phyloP scores from a whole-genome alignment of 2,113 vertebrate genomes.

The Electrona antarctica region DNA sequence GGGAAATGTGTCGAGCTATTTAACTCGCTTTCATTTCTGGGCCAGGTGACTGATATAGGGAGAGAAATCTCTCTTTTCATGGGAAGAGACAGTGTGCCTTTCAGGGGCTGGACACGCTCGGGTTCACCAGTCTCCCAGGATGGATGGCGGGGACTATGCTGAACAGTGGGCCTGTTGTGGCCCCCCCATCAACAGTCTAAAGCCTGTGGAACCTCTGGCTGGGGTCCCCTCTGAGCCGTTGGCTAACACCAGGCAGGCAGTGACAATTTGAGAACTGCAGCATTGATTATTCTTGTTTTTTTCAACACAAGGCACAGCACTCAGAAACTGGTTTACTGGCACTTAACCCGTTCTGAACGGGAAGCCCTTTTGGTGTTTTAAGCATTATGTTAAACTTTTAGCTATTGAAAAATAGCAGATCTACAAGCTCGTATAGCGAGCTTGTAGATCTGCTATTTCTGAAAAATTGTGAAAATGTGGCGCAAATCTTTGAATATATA shows the following conservation, averaged over 20 bases:
- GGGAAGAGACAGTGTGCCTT: slow-evolving; percentile 61
- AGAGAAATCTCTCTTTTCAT: slow-evolving; percentile 59
- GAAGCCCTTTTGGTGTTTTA: no score
- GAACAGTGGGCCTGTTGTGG: slow-evolving; percentile 70
- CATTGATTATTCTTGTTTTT: slow-evolving; percentile 27
- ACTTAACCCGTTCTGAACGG: no score
- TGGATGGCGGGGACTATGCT: slow-evolving; percentile 58
- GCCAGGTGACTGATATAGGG: slow-evolving; percentile 36
- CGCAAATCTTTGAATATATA: no score
- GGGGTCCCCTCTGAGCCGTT: slow-evolving; percentile 15
- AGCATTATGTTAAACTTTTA: no score
- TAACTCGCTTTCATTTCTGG: slow-evolving; percentile 11
- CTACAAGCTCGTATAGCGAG: no score
- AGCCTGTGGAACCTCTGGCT: slow-evolving; percentile 44
- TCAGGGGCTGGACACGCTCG: slow-evolving; percentile 59
- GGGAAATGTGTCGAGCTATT: slow-evolving; percentile 9
- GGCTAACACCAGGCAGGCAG: slow-evolving; percentile 24
- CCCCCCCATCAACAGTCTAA: slow-evolving; percentile 52
- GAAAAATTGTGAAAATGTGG: no score
- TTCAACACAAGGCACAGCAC: slow-evolving; percentile 12
- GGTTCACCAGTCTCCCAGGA: slow-evolving; percentile 65
- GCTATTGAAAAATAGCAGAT: no score
- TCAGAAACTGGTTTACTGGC: no score
- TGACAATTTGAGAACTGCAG: slow-evolving; percentile 48
- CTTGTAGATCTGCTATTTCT: no score